phyloP scores from a whole-genome alignment of 2,797 vertebrate genomes.

The Bothrops alternatus region DNA sequence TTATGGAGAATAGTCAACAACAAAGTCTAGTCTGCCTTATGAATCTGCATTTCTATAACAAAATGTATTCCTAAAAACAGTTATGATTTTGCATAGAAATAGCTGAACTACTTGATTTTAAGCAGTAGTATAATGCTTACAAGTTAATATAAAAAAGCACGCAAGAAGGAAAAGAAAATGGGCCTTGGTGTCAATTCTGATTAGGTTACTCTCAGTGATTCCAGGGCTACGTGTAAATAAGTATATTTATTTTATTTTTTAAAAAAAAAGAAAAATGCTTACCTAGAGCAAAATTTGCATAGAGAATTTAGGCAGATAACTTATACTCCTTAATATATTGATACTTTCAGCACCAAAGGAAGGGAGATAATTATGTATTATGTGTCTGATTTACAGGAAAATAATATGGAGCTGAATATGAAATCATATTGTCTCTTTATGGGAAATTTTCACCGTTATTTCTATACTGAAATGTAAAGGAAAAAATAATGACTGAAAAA shows the following conservation, averaged over 20 bases:
- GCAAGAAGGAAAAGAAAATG: neutral
- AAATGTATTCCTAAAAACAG: neutral
- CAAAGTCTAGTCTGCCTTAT: neutral
- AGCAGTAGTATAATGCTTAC: neutral
- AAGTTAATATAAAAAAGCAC: neutral
- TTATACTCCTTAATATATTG: neutral
- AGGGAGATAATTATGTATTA: neutral
- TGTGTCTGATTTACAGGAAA: conserved; percentile 1
- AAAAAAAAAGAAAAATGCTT: neutral
- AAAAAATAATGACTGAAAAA: neutral
- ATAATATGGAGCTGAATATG: neutral
- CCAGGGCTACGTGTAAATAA: neutral
- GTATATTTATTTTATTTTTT: neutral
- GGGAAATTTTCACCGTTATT: neutral
- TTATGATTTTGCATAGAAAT: neutral
- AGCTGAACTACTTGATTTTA: neutral
- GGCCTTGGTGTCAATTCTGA: neutral
- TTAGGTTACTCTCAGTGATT: neutral
- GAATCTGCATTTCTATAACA: neutral
- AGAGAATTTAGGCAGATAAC: neutral
- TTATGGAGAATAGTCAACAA: neutral
- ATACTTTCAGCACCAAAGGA: neutral
- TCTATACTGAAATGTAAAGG: neutral
- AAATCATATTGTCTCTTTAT: neutral
- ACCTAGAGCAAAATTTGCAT: neutral